Conservation (phyloP, 2,888 invertebrate species). For the Atrina japonica region DNA sequence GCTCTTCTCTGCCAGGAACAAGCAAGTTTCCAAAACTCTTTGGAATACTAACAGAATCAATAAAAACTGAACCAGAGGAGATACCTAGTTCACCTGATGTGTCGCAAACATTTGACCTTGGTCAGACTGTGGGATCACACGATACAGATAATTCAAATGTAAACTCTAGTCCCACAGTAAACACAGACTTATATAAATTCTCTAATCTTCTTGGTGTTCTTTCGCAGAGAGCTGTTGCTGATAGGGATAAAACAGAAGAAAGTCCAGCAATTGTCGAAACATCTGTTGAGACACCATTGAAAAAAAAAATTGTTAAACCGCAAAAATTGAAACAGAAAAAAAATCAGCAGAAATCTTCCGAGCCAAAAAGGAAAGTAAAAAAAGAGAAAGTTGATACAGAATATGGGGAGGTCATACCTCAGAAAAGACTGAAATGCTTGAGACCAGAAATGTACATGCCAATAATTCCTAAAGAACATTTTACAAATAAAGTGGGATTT, state of each 20-base stretch:
- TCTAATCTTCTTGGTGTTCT: background rate
- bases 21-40: constrained; percentile 16
- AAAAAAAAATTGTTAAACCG: too few species aligned
- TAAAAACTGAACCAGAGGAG: background rate
- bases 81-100: too few species aligned
- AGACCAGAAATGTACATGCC: constrained; percentile 1
- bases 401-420: background rate
- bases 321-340: too few species aligned
- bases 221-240: background rate
- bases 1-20: too few species aligned
- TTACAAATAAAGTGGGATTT: constrained; percentile 23
- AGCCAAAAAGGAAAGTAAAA: background rate
- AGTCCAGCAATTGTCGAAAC: too few species aligned
- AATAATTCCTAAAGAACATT: constrained; percentile 28
- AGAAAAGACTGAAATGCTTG: too few species aligned
- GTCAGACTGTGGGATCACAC: background rate
- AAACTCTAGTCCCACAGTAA: background rate
- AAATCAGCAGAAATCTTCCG: background rate
- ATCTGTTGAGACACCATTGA: too few species aligned
- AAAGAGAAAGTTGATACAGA: background rate
- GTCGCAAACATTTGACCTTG: too few species aligned
- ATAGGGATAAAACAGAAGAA: background rate
- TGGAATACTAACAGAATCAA: constrained; percentile 1
- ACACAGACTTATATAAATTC: background rate
- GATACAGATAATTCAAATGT: background rate